Conservation (phyloP, 1,140 invertebrate species). For the Euura saliciscinereae region DNA sequence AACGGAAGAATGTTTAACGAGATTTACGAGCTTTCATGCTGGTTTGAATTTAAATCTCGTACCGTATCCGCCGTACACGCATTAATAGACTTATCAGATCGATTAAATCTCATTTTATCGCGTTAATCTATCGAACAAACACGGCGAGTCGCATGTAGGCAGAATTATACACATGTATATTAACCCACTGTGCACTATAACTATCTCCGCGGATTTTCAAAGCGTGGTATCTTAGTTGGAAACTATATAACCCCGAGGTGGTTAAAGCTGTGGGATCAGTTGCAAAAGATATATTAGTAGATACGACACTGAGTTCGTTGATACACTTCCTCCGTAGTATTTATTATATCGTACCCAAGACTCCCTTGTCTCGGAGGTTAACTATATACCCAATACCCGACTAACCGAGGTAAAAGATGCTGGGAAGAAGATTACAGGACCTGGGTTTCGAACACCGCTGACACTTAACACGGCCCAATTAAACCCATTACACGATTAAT, state of each 20-base stretch:
- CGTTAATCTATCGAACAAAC: constrained; percentile 45
- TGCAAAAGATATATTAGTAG: too few relatives aligned
- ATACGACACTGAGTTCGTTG: too few relatives aligned
- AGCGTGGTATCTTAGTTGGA: neutral
- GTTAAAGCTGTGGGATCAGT: too few relatives aligned
- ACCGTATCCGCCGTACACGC: neutral
- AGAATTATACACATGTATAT: constrained; percentile 17
- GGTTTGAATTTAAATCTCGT: too few relatives aligned
- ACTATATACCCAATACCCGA: constrained; percentile 1
- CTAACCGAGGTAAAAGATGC: constrained; percentile 34
- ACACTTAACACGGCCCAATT: constrained; percentile 59
- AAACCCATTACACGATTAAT: constrained; percentile 59
- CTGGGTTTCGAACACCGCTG: constrained; percentile 30
- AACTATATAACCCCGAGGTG: too few relatives aligned
- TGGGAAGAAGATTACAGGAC: constrained; percentile 45
- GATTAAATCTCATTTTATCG: constrained; percentile 55
- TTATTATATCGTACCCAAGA: neutral
- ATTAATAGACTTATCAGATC: constrained; percentile 48
- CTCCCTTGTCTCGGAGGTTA: neutral
- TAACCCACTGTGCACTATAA: constrained; percentile 9
- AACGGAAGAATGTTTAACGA: too few relatives aligned
- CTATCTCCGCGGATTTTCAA: constrained; percentile 16
- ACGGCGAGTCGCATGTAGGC: neutral
- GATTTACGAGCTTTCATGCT: too few relatives aligned
- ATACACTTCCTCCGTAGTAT: too few relatives aligned